Base-by-base conservation (phyloP, 2,797 vertebrate species). In the Geotrypetes seraphini region DNA sequence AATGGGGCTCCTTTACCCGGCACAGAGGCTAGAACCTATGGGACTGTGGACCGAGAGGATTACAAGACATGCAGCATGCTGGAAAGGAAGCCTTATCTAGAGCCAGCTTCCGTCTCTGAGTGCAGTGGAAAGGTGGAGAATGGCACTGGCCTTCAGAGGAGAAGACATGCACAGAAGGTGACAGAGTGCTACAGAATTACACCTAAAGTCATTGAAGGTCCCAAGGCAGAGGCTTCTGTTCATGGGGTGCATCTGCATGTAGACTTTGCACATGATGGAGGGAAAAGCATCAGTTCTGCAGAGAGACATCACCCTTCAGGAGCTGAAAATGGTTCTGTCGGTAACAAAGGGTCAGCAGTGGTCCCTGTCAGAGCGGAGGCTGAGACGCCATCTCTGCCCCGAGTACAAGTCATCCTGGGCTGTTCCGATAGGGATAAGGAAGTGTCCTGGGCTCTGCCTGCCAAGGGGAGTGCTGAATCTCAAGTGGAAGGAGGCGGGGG, bases 401-500 rank as follows among this genome's bases (percentile, higher is more conserved):
- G 69, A 45, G 87, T 91, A 66, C 86, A 92, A 60, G 82, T 91
- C 68, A 79, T 83, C 58, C 52, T 80, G 2, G 63, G 76, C 51
- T 83, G 71, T 43, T 74, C 58, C 2, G 68, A 66, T 17, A 69
- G 57, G 39, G 66, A 73, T 58, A 72, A 63, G 14, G 78, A 82
- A 76, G 75, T 27, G 22, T 57, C 73, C 67, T 77, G 70, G 64
- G 79, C 71, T 59, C 57, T 28, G 51, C 55, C 59, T 60, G 81
- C 69, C 60, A 84, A 69, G 67, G 81, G 71, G 73, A 84, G 81
- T 81, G 87, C 77, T 57, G 79, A 73, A 73, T 79, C 78, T 75
- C 74, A 70, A 74, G 81, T 60, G 69, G 88, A 84, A 87, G 90
- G 86, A 81, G 88, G 85, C 81, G 90, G 86, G 81, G 88, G 85